These are phyloP conservation scores for Labrus mixtus DNA, from an alignment of 2,113 vertebrate genomes.

Conservation along the genomic window DNA sequence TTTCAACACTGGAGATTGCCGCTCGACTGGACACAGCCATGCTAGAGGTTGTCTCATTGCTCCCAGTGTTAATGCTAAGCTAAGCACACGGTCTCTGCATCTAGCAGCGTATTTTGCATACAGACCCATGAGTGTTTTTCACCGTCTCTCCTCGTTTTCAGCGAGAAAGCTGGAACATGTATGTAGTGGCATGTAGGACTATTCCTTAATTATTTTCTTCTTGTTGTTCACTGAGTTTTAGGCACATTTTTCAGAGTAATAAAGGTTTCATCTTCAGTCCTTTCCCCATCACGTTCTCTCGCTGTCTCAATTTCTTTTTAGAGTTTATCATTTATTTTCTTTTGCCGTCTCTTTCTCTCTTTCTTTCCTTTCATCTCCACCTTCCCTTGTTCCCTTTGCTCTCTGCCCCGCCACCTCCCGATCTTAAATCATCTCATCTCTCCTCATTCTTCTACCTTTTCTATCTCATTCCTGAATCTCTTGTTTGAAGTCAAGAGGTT, in stretches of 20 bases:
- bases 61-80: too few relatives aligned
- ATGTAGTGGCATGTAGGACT: neutral
- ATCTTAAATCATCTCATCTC: conserved; percentile 47
- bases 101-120: too few relatives aligned
- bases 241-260: neutral
- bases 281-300: neutral
- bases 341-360: conserved; percentile 2
- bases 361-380: conserved; percentile 25
- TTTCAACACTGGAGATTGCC: too few relatives aligned
- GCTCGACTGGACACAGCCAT: too few relatives aligned
- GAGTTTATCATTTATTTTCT: conserved; percentile 1
- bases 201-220: neutral
- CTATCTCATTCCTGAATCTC: conserved; percentile 55
- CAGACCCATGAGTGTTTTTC: too few relatives aligned
- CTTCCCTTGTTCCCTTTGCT: conserved; percentile 20
- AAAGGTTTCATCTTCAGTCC: neutral
- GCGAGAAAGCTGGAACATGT: too few relatives aligned
- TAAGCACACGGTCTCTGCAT: too few relatives aligned
- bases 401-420: conserved; percentile 22
- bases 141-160: too few relatives aligned
- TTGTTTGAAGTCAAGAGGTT: conserved; percentile 65
- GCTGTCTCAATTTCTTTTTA: conserved; percentile 10
- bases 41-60: too few relatives aligned
- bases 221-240: neutral
- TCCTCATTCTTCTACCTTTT: conserved; percentile 49